Evolutionary conservation across 2,797 vertebrate genomes (phyloP).

Genomic region (Sebastes glaucus): DNA sequence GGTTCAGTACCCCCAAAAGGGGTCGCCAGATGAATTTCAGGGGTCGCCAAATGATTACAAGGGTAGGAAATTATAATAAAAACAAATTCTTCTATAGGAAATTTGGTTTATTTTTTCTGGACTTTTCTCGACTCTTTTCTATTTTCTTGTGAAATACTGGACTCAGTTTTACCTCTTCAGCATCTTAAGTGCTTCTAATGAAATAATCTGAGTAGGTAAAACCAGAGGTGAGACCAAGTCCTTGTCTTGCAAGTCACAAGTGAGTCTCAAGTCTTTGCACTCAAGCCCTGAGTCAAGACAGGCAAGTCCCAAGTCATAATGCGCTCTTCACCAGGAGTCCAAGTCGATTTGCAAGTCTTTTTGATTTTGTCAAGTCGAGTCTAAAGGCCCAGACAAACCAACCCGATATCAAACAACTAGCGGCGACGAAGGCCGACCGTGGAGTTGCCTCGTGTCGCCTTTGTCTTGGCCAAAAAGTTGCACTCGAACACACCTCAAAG

Average conservation of each 20-base stretch:
- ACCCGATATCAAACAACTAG: too few species aligned
- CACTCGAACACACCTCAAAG: too few species aligned
- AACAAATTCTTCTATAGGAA: not conserved
- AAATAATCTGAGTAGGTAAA: not conserved
- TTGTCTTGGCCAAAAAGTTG: too few species aligned
- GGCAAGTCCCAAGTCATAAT: too few species aligned
- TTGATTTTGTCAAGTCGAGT: too few species aligned
- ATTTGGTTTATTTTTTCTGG: not conserved
- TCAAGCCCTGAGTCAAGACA: too few species aligned
- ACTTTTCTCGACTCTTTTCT: not conserved
- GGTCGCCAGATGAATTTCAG: not conserved
- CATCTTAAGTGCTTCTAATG: not conserved
- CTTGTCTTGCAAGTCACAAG: not conserved
- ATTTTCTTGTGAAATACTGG: not conserved
- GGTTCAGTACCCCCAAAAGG: not conserved
- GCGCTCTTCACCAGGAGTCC: too few species aligned
- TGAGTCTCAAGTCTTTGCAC: not conserved
- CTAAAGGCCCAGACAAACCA: too few species aligned
- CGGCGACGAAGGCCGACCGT: too few species aligned
- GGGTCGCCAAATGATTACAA: not conserved
- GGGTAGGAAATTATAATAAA: not conserved
- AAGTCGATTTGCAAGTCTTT: too few species aligned
- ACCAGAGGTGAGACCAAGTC: too few species aligned
- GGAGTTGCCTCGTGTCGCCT: too few species aligned
- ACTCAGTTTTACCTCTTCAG: not conserved